Percentiles rank a stretch among this genome's conserved stretches.
phyloP scores from a whole-genome alignment of 2,113 vertebrate species.

The Megaleporinus macrocephalus region DNA sequence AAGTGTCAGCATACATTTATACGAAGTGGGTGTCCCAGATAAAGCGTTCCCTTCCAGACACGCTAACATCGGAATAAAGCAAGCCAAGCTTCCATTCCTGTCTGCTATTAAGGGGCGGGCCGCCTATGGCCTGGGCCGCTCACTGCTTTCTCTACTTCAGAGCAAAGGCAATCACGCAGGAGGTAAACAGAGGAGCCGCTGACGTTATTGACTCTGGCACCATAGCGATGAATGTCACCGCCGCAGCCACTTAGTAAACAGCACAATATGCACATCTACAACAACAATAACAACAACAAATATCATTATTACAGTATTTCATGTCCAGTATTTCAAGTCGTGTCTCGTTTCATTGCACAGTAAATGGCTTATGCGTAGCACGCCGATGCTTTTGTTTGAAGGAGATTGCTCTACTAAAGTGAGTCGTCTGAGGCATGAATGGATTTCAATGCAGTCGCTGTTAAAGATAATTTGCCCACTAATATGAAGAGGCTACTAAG shows the following conservation, averaged over 20 bases:
- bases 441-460: background rate
- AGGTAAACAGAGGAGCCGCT: background rate
- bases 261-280: background rate
- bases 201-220: slow-evolving; percentile 1
- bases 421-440: background rate
- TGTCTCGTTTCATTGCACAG: background rate
- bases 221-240: background rate
- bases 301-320: background rate
- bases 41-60: background rate
- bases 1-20: background rate
- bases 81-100: background rate
- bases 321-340: background rate
- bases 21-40: background rate
- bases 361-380: background rate
- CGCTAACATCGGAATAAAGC: background rate
- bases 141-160: background rate
- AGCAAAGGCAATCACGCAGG: background rate
- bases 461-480: background rate
- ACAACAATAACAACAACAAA: background rate
- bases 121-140: background rate
- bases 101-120: background rate
- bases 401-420: background rate
- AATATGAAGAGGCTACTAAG: background rate
- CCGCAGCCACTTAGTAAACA: background rate
- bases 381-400: background rate